A percentile compares a stretch with the other conserved stretches of the same genome.
These are phyloP conservation scores for Hybognathus amarus DNA, from an alignment of 2,797 vertebrate genomes.

Conservation along the genomic window DNA sequence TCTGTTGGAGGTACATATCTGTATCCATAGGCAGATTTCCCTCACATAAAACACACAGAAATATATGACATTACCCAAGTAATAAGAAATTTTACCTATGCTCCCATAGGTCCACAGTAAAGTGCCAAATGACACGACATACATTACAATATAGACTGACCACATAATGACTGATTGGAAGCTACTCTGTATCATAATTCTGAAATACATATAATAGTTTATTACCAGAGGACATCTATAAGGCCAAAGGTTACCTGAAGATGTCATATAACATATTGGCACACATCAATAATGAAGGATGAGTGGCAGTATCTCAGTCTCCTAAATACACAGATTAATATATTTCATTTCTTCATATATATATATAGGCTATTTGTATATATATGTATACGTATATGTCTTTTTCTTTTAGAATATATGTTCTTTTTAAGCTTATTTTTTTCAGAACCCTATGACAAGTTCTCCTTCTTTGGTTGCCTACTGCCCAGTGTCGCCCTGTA, in stretches of 20 bases:
- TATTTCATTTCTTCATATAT: slow-evolving; percentile 58
- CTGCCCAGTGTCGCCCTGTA: slow-evolving; percentile 75
- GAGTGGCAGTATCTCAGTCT: slow-evolving; percentile 82
- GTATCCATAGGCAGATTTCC: slow-evolving; percentile 95
- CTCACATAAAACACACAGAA: slow-evolving; percentile 88
- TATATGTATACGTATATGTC: slow-evolving; percentile 31
- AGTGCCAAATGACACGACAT: slow-evolving; percentile 91
- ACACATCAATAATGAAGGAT: slow-evolving; percentile 80
- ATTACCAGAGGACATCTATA: slow-evolving; percentile 88
- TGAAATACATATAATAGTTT: slow-evolving; percentile 80
- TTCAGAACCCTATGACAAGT: slow-evolving; percentile 68
- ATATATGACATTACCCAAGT: slow-evolving; percentile 94
- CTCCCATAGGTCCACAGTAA: slow-evolving; percentile 90
- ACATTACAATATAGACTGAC: slow-evolving; percentile 80
- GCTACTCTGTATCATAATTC: slow-evolving; percentile 77
- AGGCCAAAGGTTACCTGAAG: slow-evolving; percentile 97
- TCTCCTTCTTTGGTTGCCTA: slow-evolving; percentile 82
- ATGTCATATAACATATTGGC: slow-evolving; percentile 85
- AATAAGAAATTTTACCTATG: slow-evolving; percentile 95
- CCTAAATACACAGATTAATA: slow-evolving; percentile 70
- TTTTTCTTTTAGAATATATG: slow-evolving; percentile 50
- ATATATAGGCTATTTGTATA: slow-evolving; percentile 50
- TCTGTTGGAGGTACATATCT: slow-evolving; percentile 92
- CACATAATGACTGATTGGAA: slow-evolving; percentile 81
- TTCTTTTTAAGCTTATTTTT: slow-evolving; percentile 65